phyloP scores from a whole-genome alignment of 2,113 vertebrate genomes.

The Lutjanus erythropterus region DNA sequence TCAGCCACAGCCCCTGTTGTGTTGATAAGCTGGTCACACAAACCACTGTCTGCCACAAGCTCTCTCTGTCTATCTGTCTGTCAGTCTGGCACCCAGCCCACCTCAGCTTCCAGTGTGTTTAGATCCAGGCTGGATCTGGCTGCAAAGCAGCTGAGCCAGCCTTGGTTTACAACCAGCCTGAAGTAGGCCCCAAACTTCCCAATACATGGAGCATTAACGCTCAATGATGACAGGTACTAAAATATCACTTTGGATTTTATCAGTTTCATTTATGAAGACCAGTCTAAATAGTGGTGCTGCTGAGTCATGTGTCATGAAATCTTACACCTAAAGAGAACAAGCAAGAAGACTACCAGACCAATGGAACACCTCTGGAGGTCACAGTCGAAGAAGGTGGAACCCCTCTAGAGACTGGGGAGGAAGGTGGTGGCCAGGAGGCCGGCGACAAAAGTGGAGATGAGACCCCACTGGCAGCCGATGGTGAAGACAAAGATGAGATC shows the following conservation, averaged over 20 bases:
- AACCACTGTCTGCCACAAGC: slow-evolving; percentile 14
- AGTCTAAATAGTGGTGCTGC: too few species aligned
- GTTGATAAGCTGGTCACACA: slow-evolving; percentile 51
- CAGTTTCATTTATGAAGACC: not conserved
- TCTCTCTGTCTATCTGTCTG: not conserved
- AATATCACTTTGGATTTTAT: not conserved
- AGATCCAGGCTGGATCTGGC: slow-evolving; percentile 22
- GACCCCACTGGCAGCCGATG: too few species aligned
- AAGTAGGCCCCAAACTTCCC: not conserved
- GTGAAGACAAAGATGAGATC: too few species aligned
- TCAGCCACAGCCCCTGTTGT: slow-evolving; percentile 41
- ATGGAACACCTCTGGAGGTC: too few species aligned
- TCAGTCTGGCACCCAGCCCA: not conserved
- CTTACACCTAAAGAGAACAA: too few species aligned
- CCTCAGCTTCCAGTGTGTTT: slow-evolving; percentile 4
- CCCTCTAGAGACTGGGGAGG: too few species aligned
- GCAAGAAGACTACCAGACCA: too few species aligned
- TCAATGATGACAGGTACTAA: not conserved
- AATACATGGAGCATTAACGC: not conserved
- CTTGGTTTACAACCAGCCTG: not conserved
- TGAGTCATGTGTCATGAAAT: not conserved
- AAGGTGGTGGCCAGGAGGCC: too few species aligned
- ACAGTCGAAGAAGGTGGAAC: too few species aligned
- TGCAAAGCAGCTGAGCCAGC: slow-evolving; percentile 17
- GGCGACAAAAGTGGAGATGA: too few species aligned